Percentiles rank a stretch among this genome's conserved stretches.
phyloP scores from a whole-genome alignment of 2,797 vertebrate species.

The Sebastiscus tertius region DNA sequence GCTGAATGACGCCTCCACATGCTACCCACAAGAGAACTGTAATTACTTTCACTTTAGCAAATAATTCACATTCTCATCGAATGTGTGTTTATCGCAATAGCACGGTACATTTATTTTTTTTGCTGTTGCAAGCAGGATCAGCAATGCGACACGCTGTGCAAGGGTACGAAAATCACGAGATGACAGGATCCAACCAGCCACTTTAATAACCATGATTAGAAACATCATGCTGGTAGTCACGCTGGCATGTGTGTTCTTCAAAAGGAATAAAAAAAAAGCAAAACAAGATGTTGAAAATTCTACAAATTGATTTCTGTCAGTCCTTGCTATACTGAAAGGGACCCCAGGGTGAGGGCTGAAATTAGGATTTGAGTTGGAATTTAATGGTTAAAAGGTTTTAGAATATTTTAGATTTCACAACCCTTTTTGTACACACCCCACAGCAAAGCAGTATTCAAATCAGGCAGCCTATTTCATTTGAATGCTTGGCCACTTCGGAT shows the following conservation, averaged over 20 bases:
- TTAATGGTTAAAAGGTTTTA: background rate
- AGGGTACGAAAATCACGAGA: background rate
- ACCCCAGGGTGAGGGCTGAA: background rate
- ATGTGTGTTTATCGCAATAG: conserved; percentile 19
- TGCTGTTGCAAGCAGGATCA: background rate
- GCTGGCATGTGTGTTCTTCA: background rate
- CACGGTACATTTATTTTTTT: background rate
- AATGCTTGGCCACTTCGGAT: background rate
- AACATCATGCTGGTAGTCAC: conserved; percentile 9
- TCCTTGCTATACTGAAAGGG: background rate
- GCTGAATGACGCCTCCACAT: conserved; percentile 87
- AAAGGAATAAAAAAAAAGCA: background rate
- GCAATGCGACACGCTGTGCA: conserved; percentile 15
- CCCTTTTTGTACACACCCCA: background rate
- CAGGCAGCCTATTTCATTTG: background rate
- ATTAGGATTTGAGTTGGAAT: background rate
- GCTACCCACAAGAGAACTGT: conserved; percentile 68
- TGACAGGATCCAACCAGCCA: background rate
- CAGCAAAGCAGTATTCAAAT: background rate
- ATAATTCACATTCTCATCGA: conserved; percentile 11
- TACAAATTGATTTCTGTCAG: background rate
- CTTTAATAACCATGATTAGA: conserved; percentile 10
- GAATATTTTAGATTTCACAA: background rate
- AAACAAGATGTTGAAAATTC: background rate
- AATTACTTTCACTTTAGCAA: conserved; percentile 23